Conservation (phyloP, 1,140 invertebrate genomes). For the Drosophila dunni region DNA sequence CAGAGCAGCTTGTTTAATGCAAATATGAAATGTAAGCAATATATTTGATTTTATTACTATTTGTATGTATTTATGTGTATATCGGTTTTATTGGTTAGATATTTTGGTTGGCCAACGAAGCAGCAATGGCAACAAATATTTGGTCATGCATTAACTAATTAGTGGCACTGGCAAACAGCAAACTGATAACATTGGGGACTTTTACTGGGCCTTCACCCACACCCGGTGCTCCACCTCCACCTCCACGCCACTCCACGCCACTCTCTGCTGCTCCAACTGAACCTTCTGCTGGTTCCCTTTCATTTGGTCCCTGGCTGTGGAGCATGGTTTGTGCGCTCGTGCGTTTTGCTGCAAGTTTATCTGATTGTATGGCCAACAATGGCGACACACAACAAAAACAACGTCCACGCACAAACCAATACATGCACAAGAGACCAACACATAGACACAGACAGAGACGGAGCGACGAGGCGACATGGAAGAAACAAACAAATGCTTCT, state of each 20-base stretch:
- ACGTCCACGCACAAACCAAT: constrained; percentile 41
- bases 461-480: neutral
- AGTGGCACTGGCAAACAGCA: constrained; percentile 44
- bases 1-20: neutral
- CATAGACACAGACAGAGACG: constrained; percentile 7
- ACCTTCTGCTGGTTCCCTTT: constrained; percentile 29
- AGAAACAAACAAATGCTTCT: constrained; percentile 62
- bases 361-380: constrained; percentile 77
- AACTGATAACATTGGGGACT: constrained; percentile 35
- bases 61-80: constrained; percentile 3
- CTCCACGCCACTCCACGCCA: constrained; percentile 9
- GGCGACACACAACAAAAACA: constrained; percentile 58
- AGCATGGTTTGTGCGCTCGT: constrained; percentile 65
- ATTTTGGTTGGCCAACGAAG: neutral
- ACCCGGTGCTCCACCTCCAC: neutral
- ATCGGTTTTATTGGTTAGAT: neutral
- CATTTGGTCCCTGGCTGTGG: constrained; percentile 9
- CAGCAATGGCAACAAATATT: constrained; percentile 49
- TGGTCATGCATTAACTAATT: constrained; percentile 75
- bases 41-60: constrained; percentile 1
- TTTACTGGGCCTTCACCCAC: constrained; percentile 20
- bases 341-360: constrained; percentile 68
- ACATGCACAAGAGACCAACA: constrained; percentile 2
- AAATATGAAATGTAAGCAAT: neutral
- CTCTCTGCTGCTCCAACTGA: constrained; percentile 1